Evolutionary conservation across 2,797 vertebrate species (phyloP).

Genomic region (Gymnopithys bicolor): DNA sequence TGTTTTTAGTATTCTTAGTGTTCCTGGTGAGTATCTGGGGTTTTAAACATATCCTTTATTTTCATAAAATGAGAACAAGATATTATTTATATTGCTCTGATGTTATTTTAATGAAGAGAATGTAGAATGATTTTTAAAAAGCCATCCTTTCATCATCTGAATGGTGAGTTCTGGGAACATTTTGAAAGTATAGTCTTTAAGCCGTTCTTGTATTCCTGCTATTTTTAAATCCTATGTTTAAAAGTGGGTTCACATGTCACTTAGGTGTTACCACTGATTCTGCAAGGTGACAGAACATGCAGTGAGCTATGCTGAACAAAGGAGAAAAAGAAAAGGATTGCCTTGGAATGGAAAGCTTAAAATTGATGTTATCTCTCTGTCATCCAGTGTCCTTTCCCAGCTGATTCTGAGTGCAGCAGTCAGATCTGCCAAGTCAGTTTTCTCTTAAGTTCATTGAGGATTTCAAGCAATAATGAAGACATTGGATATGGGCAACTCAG

Average conservation of each 20-base stretch:
- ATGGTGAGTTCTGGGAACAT: neutral
- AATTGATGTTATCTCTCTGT: rapidly evolving
- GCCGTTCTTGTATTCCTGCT: neutral
- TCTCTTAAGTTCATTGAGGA: neutral
- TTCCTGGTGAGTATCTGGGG: neutral
- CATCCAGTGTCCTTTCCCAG: neutral
- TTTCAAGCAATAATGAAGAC: neutral
- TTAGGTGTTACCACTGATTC: neutral
- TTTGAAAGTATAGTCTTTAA: neutral
- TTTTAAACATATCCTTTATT: neutral
- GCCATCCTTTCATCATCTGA: neutral
- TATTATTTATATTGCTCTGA: neutral
- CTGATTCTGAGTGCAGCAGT: neutral
- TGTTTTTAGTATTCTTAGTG: neutral
- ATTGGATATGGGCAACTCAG: neutral
- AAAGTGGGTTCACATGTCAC: neutral
- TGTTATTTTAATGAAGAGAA: neutral
- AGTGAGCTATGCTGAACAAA: neutral
- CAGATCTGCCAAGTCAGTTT: neutral
- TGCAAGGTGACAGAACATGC: neutral
- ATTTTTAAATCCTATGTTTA: neutral
- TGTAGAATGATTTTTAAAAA: neutral
- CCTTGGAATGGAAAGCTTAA: neutral
- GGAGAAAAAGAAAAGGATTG: neutral
- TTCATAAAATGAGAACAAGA: neutral